Evolutionary conservation across 2,888 invertebrate species (phyloP), one percentile per base, ranked within the genome.

Genomic region (Archips crataeganus): DNA sequence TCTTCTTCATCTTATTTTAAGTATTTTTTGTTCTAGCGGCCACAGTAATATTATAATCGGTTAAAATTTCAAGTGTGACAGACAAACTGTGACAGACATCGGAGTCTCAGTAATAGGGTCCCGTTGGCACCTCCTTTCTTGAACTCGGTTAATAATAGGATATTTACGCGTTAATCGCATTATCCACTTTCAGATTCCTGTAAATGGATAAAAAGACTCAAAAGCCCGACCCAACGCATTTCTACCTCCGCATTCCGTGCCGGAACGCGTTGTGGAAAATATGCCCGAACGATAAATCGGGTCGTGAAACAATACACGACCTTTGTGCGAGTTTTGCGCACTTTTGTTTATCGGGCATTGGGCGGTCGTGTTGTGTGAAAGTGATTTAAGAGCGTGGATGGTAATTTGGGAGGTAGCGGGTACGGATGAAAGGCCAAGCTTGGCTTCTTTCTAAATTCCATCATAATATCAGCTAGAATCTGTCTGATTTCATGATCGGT

Each of bases 261-360:
- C 13, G 57, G 23, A 32, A 34, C 59, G 61, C n/a, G 61, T 13
- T 36, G 45, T 63, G 32, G 59, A 39, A 64, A 74, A 74, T 70
- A 74, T 65, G 69, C 45, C 45, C 49, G 60, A 32, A 66, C 85
- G 77, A 90, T 91, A 90, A 91, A 90, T 90, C 82, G 80, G 79
- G 77, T 77, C 76, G 78, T 77, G 82, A 86, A 88, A 89, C 88
- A 90, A 90, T 77, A 80, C 79, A 75, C 80, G 76, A 79, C 85
- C 83, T 87, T 90, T 91, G 87, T 88, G 81, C 81, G 85, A 82
- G 87, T 85, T 87, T 86, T 84, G 87, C 86, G 84, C 83, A 88
- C 86, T 86, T 88, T 85, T 85, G 84, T 87, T 82, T 82, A 79
- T 75, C 5, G 47, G 42, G 49, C 15, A 39, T 49, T 47, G 63